These are phyloP conservation scores for Poicephalus meyeri DNA, from an alignment of 2,113 vertebrate species.

Conservation along the genomic window DNA sequence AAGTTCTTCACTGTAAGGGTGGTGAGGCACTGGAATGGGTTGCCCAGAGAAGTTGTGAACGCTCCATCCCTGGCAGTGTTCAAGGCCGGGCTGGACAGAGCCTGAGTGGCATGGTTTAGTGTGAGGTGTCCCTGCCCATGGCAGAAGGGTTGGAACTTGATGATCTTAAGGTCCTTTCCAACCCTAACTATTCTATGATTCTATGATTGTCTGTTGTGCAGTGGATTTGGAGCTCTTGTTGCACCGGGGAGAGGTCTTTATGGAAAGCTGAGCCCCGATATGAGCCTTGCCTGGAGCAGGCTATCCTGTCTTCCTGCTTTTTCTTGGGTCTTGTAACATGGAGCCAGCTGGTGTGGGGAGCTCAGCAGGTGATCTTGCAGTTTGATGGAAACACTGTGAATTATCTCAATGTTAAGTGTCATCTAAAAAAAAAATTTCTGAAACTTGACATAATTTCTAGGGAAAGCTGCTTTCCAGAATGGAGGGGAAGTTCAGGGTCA, in stretches of 20 bases:
- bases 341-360: not conserved
- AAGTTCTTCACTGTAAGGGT: too few relatives aligned
- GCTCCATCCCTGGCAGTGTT: not conserved
- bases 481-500: not conserved
- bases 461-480: conserved; percentile 1
- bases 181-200: not conserved
- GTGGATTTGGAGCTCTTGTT: not conserved
- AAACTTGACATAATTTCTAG: not conserved
- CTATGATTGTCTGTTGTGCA: not conserved
- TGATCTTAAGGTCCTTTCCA: not conserved
- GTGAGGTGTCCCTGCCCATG: not conserved
- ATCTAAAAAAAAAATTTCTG: conserved; percentile 15
- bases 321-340: not conserved
- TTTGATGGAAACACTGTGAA: not conserved
- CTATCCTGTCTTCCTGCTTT: not conserved
- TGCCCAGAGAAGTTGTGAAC: not conserved
- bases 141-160: not conserved
- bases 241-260: not conserved
- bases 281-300: not conserved
- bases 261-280: not conserved
- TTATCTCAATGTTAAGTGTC: not conserved
- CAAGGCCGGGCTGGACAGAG: not conserved
- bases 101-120: not conserved
- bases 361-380: not conserved
- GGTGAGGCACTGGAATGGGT: not conserved